Conservation (phyloP, 2,888 invertebrate species). For the Pristionchus arcanus region DNA sequence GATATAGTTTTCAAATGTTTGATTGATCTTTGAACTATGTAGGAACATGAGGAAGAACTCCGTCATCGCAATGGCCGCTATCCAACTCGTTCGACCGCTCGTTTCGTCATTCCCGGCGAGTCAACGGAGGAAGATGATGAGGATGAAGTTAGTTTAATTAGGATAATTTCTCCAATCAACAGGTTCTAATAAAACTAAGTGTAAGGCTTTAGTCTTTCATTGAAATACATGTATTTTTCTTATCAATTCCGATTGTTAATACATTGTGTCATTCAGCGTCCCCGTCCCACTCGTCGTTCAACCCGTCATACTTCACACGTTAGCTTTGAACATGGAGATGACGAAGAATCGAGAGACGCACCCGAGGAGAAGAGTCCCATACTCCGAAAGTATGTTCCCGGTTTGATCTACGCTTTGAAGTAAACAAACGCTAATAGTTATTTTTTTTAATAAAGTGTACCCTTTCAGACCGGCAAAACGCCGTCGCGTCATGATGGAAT, state of each 20-base stretch:
- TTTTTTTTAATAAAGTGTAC: not conserved
- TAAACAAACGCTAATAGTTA: not conserved
- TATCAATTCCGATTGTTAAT: not conserved
- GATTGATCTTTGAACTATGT: not conserved
- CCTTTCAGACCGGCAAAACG: constrained; percentile 26
- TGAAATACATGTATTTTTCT: no score
- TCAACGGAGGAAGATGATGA: constrained; percentile 50
- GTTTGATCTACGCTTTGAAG: not conserved
- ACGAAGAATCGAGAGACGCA: constrained; percentile 45
- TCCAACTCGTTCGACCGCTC: constrained; percentile 10
- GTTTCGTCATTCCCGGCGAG: not conserved
- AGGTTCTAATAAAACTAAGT: no score
- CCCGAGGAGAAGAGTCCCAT: constrained; percentile 42
- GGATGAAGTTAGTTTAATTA: not conserved
- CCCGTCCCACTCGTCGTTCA: not conserved
- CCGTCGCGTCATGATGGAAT: constrained; percentile 50
- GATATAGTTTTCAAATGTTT: no score
- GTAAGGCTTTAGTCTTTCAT: no score
- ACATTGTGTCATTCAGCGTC: not conserved
- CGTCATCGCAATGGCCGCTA: constrained; percentile 9
- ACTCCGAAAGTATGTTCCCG: not conserved
- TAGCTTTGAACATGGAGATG: constrained; percentile 30
- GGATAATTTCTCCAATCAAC: not conserved
- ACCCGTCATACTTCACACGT: constrained; percentile 26
- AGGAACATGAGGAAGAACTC: not conserved